A percentile compares a stretch with the other conserved stretches of the same genome.
phyloP scores from a whole-genome alignment of 2,888 invertebrate genomes.

The Periphyllus acericola region DNA sequence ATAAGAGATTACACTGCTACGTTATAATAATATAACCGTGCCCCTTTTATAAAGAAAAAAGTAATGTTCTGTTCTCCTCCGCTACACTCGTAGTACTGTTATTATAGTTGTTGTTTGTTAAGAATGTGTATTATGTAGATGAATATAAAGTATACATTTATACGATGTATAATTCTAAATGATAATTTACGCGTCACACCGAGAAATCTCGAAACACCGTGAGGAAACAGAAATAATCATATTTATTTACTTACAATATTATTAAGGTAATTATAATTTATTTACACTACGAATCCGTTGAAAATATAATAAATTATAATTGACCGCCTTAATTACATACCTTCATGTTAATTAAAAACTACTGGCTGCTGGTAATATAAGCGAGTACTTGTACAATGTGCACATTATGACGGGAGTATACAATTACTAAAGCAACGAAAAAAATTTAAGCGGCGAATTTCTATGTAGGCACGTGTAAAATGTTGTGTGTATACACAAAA shows the following conservation, averaged over 20 bases:
- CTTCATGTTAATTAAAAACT: not conserved
- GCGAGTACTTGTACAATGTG: too few species aligned
- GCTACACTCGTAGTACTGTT: not conserved
- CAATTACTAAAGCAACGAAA: too few species aligned
- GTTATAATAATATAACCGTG: not conserved
- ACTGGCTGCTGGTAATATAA: too few species aligned
- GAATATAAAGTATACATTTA: too few species aligned
- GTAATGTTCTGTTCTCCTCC: conserved; percentile 3
- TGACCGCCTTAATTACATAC: not conserved
- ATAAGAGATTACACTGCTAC: not conserved
- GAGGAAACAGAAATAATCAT: not conserved
- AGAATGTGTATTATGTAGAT: too few species aligned
- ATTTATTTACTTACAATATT: not conserved
- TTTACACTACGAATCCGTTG: not conserved
- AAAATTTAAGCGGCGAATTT: too few species aligned
- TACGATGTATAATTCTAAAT: conserved; percentile 5
- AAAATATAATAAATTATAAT: not conserved
- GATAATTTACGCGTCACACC: not conserved
- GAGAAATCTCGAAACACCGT: not conserved
- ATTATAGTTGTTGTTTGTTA: too few species aligned
- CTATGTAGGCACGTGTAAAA: too few species aligned
- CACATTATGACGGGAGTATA: too few species aligned
- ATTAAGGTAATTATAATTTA: not conserved
- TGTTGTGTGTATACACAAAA: too few species aligned
- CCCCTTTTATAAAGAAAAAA: not conserved